Evolutionary conservation across 1,140 invertebrate genomes (phyloP), one percentile per base, ranked within the genome.

Genomic region (Piezodorus guildinii): DNA sequence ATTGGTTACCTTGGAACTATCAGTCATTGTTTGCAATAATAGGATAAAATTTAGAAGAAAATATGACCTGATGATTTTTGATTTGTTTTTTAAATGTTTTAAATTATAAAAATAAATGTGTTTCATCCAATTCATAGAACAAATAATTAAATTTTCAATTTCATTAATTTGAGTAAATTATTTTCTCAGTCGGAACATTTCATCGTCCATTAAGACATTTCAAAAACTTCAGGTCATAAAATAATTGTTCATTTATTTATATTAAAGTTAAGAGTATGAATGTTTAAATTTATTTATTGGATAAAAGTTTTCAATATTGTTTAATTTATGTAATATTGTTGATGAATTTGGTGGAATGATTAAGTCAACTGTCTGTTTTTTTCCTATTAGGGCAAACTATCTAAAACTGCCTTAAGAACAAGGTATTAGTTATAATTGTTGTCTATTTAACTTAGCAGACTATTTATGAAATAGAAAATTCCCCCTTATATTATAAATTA

Each of bases 21-120:
- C 62, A 63, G 62, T 63, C 62, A 63, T 54, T 63, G 46, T 54
- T 52, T 54, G 62, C 62, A 63, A 63, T 63, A 63, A 56, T 56
- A 56, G 17, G 34, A 39, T 39, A 39, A 25, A 56, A 49, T 10
- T 49, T 19, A 49, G n/a, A 49, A 19, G 6, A 19, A 49, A 17
- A 12, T 17, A 49, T 49, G 19, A 49, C 46, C 19, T 19, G n/a
- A 17, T n/a, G 19, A 49, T 49, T 21, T 23, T 23, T 56, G 9
- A 56, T 15, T 23, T 2, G 1, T 23, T 23, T 5, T 9, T 16
- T 3, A 27, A 1, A 23, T 27, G 25, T 10, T 23, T 14, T 23
- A n/a, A 5, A 19, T 25, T 9, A 56, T 23, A 10, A 56, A 5
- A 16, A 25, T n/a, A 19, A 52, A 6, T 52, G 21, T 2, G 21